Percentiles rank a stretch among this genome's conserved stretches.
phyloP scores from a whole-genome alignment of 2,113 vertebrate species.

The Thryonomys swinderianus region DNA sequence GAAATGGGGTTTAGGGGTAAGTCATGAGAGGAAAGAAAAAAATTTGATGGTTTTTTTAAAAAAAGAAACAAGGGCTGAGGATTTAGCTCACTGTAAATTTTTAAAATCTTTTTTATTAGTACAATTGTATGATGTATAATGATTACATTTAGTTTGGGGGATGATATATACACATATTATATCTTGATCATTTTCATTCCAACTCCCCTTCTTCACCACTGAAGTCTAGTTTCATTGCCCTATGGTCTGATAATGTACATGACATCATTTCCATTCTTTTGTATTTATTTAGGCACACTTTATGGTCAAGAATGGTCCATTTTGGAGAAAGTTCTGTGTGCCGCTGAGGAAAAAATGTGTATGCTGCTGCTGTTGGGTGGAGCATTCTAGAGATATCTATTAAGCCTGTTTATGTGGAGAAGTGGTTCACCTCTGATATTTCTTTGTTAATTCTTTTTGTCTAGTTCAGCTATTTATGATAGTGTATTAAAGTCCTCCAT shows the following conservation, averaged over 20 bases:
- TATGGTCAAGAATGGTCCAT: neutral
- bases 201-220: neutral
- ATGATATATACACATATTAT: neutral
- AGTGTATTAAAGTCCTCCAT: neutral
- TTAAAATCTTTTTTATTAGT: neutral
- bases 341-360: neutral
- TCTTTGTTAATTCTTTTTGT: neutral
- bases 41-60: no score
- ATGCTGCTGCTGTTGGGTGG: neutral
- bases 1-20: no score
- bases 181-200: neutral
- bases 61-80: no score
- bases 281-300: neutral
- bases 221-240: neutral
- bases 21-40: no score
- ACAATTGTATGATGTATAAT: neutral
- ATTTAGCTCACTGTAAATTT: neutral
- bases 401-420: neutral
- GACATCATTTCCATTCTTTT: neutral
- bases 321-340: neutral
- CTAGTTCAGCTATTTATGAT: neutral
- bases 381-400: neutral
- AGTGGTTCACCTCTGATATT: neutral
- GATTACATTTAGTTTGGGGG: neutral
- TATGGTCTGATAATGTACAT: neutral